Evolutionary conservation across 2,797 vertebrate species (phyloP).

Genomic region (Nothura maculosa): DNA sequence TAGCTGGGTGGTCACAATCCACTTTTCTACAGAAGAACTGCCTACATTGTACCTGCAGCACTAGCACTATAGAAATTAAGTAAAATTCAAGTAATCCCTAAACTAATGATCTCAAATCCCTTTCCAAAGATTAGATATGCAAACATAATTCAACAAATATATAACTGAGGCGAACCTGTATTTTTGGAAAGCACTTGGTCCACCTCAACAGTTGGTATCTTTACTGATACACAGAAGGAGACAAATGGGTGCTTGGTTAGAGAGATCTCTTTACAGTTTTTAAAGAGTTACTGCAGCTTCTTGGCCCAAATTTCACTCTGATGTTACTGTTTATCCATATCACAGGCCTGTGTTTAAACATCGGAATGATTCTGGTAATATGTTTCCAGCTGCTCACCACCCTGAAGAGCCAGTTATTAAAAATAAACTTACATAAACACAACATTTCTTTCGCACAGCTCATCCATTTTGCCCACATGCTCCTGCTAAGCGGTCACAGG

Average conservation of each 20-base stretch:
- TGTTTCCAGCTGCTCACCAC: constrained; percentile 70
- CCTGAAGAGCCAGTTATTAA: constrained; percentile 61
- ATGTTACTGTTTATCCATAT: constrained; percentile 51
- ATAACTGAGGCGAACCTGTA: background rate
- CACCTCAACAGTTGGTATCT: background rate
- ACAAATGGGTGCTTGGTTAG: background rate
- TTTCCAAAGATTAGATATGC: background rate
- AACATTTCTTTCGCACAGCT: constrained; percentile 64
- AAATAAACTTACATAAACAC: constrained; percentile 71
- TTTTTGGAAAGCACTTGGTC: background rate
- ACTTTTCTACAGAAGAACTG: background rate
- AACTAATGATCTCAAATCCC: background rate
- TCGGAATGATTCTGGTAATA: constrained; percentile 47
- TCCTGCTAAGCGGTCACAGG: constrained; percentile 25
- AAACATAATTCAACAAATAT: background rate
- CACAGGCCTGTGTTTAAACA: constrained; percentile 51
- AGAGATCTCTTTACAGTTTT: background rate
- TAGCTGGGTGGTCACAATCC: background rate
- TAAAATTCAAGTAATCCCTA: background rate
- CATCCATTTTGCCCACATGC: constrained; percentile 5
- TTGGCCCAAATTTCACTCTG: constrained; percentile 18
- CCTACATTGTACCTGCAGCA: background rate
- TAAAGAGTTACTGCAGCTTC: constrained; percentile 30
- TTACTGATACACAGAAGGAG: background rate
- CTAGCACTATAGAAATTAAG: background rate